Evolutionary conservation across 2,113 vertebrate species (phyloP).

Genomic region (Paracanthobrama guichenoti): DNA sequence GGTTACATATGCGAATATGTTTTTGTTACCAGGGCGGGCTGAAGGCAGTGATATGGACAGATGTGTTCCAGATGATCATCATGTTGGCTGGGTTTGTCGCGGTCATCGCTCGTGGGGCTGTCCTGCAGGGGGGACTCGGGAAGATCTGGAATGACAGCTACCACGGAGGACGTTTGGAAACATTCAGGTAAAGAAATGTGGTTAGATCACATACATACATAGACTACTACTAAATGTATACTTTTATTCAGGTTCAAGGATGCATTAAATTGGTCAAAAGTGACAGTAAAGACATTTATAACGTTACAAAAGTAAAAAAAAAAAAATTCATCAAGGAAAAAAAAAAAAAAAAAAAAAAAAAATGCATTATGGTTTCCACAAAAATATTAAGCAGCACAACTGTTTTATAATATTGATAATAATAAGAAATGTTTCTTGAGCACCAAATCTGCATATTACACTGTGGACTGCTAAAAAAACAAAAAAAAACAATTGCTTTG

Average conservation of each 20-base stretch:
- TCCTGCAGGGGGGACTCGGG: slow-evolving; percentile 71
- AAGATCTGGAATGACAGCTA: slow-evolving; percentile 73
- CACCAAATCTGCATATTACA: not conserved
- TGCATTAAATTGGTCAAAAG: not conserved
- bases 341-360: not conserved
- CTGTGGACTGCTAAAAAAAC: not conserved
- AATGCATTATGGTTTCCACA: not conserved
- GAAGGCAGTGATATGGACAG: slow-evolving; percentile 83
- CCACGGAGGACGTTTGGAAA: slow-evolving; percentile 69
- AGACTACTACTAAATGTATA: not conserved
- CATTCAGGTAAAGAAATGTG: slow-evolving; percentile 71
- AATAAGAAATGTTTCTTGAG: not conserved
- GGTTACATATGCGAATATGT: not conserved
- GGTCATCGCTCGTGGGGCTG: slow-evolving; percentile 73
- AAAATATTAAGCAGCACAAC: not conserved
- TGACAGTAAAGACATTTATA: not conserved
- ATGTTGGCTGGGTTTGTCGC: slow-evolving; percentile 80
- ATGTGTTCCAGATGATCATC: slow-evolving; percentile 80
- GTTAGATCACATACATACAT: not conserved
- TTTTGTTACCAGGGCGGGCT: slow-evolving; percentile 73
- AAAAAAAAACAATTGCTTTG: too few species aligned
- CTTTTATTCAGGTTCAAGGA: not conserved
- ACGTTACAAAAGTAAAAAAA: too few species aligned
- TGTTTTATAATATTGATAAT: not conserved
- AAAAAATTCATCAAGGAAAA: not conserved